Base-by-base conservation (phyloP, 2,113 vertebrate species). In the Phoxinus phoxinus region DNA sequence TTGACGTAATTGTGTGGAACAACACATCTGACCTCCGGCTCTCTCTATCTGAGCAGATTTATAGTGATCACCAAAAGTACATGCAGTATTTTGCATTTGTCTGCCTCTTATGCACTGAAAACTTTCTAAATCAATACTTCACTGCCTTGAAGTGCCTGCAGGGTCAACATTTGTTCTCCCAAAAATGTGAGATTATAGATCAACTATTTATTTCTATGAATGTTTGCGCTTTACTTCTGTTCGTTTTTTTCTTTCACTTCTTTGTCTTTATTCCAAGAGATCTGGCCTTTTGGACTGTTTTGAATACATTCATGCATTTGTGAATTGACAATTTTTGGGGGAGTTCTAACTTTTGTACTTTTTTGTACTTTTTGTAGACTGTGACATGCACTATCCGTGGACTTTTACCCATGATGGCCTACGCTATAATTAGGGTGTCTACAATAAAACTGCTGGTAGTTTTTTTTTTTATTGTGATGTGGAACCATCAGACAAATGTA, bases 131-230 rank as follows among this genome's bases (percentile, higher is more conserved):
- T 84, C 84, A 32, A 88, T 83, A 65, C 12, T 37, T 78, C 21
- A 63, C 56, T 48, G 63, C 23, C 25, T 61, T 51, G 23, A 21
- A 58, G 59, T 51, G 41, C 32, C 87, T 51, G 7, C 35, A 27
- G 84, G 87, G 30, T 88, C 30, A 27, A 2, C 53, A 25, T 73
- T 63, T 78, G 48, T 25, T 73, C n/a, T 25, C 30, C 81, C n/a
- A 83, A 84, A 83, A 72, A 37, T 74, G 44, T 79, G 15, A 63
- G 72, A 56, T 85, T 85, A 85, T 73, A 25, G 41, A 77, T 83
- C 58, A 83, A 88, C 63, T 15, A 44, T 51, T 85, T 53, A 53
- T 17, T 85, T 72, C 71, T 46, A 19, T 27, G n/a, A 53, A 37
- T 37, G 81, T 48, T 53, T 32, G 56, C 73, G 6, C 21, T 83